phyloP scores from a whole-genome alignment of 2,113 vertebrate genomes.

The Corythoichthys haematopterus region DNA sequence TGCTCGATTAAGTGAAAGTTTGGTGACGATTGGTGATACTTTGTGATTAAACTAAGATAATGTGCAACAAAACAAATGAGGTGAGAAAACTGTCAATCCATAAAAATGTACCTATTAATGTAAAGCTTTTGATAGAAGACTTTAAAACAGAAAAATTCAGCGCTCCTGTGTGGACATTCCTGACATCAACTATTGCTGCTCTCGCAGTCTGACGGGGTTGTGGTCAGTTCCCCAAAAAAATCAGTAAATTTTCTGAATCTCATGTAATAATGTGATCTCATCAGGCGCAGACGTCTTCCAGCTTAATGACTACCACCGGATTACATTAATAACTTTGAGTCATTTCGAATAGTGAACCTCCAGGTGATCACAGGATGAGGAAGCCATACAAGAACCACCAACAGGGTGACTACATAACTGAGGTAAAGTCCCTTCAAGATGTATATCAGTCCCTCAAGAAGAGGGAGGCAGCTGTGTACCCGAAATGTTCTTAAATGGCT shows the following conservation, averaged over 20 bases:
- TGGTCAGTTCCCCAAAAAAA: background rate
- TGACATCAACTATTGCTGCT: background rate
- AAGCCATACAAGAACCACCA: background rate
- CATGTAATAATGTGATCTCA: background rate
- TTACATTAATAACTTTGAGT: background rate
- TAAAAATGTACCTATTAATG: background rate
- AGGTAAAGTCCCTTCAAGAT: constrained; percentile 14
- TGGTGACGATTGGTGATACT: background rate
- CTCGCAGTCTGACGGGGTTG: background rate
- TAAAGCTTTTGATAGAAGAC: background rate
- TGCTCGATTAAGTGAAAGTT: background rate
- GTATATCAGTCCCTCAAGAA: constrained; percentile 12
- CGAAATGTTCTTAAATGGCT: background rate
- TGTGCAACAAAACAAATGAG: background rate
- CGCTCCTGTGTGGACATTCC: background rate
- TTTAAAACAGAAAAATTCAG: background rate
- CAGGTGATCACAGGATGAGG: background rate
- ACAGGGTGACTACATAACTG: constrained; percentile 4
- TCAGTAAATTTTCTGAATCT: background rate
- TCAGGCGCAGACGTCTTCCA: background rate
- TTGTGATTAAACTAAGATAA: background rate
- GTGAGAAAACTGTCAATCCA: background rate
- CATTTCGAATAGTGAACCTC: background rate
- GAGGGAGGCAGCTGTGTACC: constrained; percentile 13
- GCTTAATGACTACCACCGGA: background rate